phyloP scores from a whole-genome alignment of 2,888 invertebrate genomes.

The Papilio demoleus region DNA sequence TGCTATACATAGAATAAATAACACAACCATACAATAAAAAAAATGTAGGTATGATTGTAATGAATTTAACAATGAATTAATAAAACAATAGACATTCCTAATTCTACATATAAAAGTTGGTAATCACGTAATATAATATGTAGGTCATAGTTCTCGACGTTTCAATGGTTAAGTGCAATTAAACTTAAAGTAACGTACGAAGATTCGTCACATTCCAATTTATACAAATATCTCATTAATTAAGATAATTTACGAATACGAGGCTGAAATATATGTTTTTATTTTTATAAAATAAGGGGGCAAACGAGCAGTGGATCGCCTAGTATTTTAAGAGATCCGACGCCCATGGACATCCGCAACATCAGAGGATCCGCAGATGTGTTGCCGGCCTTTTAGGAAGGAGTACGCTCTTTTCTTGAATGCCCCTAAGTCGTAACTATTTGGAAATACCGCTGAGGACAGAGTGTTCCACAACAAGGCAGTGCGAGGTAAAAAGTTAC shows the following conservation, averaged over 20 bases:
- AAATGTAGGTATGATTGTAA: conserved; percentile 13
- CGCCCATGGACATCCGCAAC: too few species aligned
- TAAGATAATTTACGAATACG: background rate
- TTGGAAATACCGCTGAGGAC: too few species aligned
- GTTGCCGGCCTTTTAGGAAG: too few species aligned
- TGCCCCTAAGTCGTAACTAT: too few species aligned
- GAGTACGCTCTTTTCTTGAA: too few species aligned
- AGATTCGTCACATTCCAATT: background rate
- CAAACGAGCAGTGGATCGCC: too few species aligned
- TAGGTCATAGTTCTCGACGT: background rate
- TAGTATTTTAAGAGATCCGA: too few species aligned
- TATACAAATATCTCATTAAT: background rate
- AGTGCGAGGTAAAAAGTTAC: too few species aligned
- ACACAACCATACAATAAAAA: background rate
- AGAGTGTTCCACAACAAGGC: too few species aligned
- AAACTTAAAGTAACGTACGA: background rate
- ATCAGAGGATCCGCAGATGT: too few species aligned
- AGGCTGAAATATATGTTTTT: too few species aligned
- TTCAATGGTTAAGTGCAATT: background rate
- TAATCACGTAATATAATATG: background rate
- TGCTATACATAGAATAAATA: conserved; percentile 1
- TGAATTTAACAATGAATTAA: conserved; percentile 21
- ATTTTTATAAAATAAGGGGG: too few species aligned
- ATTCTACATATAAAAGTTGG: conserved; percentile 4
- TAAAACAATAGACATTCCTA: conserved; percentile 15